A percentile compares a stretch with the other conserved stretches of the same genome.
Evolutionary conservation across 1,140 invertebrate genomes (phyloP).

Genomic region (Steinernema khuongi): DNA sequence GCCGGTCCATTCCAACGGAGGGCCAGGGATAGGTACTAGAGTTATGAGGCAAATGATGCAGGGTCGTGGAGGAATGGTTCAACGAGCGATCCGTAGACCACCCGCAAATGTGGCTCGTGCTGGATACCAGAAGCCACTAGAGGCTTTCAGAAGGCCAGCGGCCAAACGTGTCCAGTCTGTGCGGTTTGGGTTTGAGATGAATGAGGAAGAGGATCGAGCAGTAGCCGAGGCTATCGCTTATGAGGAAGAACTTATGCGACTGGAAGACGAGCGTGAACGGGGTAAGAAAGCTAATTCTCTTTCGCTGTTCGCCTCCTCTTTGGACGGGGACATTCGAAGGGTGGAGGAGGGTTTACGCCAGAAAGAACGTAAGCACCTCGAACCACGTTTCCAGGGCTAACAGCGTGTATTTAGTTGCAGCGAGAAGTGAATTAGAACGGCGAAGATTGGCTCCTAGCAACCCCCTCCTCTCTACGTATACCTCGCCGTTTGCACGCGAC

Average conservation of each 20-base stretch:
- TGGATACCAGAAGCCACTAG: not conserved
- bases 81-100: not conserved
- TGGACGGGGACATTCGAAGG: not conserved
- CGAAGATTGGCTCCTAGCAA: not conserved
- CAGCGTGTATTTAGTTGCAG: not conserved
- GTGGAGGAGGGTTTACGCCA: constrained; percentile 8
- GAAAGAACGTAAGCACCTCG: constrained; percentile 14
- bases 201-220: constrained; percentile 38
- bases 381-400: not conserved
- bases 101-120: not conserved
- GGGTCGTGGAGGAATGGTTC: not conserved
- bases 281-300: not conserved
- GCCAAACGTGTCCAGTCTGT: not conserved
- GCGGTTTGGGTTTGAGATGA: constrained; percentile 34
- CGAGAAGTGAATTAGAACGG: not conserved
- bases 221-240: constrained; percentile 37
- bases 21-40: not conserved
- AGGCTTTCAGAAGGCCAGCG: not conserved
- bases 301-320: not conserved
- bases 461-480: not conserved
- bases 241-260: constrained; percentile 34
- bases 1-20: not conserved
- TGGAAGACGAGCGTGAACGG: constrained; percentile 19
- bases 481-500: not conserved
- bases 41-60: not conserved